Percentiles rank a stretch among this genome's conserved stretches.
These are phyloP conservation scores for Enteromius argenteus DNA, from an alignment of 2,797 vertebrate species.

Conservation along the genomic window DNA sequence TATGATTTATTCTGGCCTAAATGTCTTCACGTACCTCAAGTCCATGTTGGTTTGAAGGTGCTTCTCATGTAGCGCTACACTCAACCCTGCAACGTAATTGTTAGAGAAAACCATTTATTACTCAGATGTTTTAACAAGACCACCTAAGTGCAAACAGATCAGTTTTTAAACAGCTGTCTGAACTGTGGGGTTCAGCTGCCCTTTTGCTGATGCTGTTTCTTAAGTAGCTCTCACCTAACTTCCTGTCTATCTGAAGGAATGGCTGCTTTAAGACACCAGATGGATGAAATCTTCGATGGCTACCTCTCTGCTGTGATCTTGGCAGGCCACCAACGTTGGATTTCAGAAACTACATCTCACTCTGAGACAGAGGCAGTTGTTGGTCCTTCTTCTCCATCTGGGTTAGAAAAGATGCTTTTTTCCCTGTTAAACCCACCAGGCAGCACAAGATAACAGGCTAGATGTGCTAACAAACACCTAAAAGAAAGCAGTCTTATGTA, in stretches of 20 bases:
- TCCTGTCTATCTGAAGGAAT: slow-evolving; percentile 22
- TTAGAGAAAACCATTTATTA: not conserved
- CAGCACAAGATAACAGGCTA: not conserved
- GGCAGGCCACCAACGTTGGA: slow-evolving; percentile 29
- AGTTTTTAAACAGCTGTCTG: not conserved
- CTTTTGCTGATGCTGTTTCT: not conserved
- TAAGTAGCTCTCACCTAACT: not conserved
- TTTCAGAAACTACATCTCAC: slow-evolving; percentile 23
- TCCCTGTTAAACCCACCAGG: not conserved
- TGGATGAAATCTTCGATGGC: slow-evolving; percentile 32
- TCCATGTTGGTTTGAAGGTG: not conserved
- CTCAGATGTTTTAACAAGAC: not conserved
- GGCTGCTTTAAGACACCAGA: slow-evolving; percentile 49
- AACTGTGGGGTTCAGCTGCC: not conserved
- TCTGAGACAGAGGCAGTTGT: slow-evolving; percentile 29
- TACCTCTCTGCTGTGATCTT: slow-evolving; percentile 37
- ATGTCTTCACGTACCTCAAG: not conserved
- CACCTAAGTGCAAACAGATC: not conserved
- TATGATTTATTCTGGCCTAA: not conserved
- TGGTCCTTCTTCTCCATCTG: slow-evolving; percentile 28
- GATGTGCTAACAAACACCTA: not conserved
- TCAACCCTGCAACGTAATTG: not conserved
- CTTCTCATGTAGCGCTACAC: not conserved
- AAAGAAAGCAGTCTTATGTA: not conserved
- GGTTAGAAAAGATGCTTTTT: slow-evolving; percentile 28